phyloP scores from a whole-genome alignment of 2,797 vertebrate genomes.

The Protonibea diacanthus region DNA sequence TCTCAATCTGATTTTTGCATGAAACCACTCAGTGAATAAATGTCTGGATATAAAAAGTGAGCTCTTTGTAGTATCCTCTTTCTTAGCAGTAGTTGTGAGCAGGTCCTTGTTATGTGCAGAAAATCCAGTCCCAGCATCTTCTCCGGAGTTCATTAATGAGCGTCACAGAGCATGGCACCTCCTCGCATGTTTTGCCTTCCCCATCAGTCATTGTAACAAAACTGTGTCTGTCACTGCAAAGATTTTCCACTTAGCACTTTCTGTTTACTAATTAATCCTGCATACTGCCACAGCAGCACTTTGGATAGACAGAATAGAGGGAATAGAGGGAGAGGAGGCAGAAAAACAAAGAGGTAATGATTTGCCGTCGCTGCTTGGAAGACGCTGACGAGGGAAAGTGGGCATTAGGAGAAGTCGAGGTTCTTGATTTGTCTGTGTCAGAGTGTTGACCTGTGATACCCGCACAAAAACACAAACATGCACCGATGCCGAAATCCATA shows the following conservation, averaged over 20 bases:
- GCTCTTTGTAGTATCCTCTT: background rate
- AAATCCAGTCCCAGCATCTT: constrained; percentile 9
- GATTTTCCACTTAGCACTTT: constrained; percentile 78
- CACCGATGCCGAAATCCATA: background rate
- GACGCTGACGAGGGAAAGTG: constrained; percentile 68
- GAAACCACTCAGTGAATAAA: background rate
- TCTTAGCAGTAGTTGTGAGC: background rate
- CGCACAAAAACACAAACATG: constrained; percentile 16
- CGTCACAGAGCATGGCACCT: constrained; percentile 33
- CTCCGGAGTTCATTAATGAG: constrained; percentile 61
- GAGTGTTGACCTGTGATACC: constrained; percentile 22
- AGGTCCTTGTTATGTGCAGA: background rate
- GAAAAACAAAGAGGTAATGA: constrained; percentile 76
- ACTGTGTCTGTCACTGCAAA: constrained; percentile 64
- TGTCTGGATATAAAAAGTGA: background rate
- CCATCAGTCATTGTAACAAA: constrained; percentile 72
- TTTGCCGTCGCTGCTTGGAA: constrained; percentile 66
- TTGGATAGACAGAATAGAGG: constrained; percentile 46
- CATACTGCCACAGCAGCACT: constrained; percentile 72
- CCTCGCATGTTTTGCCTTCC: constrained; percentile 41
- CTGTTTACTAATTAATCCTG: constrained; percentile 79
- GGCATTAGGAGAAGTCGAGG: constrained; percentile 62
- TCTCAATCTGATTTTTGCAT: background rate
- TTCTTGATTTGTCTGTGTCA: constrained; percentile 64
- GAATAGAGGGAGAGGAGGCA: constrained; percentile 39